phyloP scores from a whole-genome alignment of 37 sponge, comb jelly and placozoan genomes.

The Chondrosia reniformis region DNA sequence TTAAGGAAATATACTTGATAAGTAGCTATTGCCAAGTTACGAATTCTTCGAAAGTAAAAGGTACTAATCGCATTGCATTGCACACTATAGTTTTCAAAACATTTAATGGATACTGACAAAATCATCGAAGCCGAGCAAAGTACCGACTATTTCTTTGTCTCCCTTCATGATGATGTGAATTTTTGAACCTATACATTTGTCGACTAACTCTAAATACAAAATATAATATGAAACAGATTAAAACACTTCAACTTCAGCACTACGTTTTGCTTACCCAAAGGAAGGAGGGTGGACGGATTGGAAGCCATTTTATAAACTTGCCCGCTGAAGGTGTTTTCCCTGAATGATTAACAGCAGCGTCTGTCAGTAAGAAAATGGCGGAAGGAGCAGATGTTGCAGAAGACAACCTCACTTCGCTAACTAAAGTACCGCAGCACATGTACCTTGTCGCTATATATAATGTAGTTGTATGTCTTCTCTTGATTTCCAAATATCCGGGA shows the following conservation, averaged over 20 bases:
- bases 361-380: neutral
- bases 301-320: too few relatives aligned
- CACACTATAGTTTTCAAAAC: too few relatives aligned
- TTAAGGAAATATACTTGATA: too few relatives aligned
- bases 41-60: too few relatives aligned
- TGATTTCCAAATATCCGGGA: too few relatives aligned
- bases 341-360: neutral
- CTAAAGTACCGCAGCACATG: neutral
- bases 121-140: constrained; percentile 97
- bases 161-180: constrained; percentile 97
- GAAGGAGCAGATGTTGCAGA: neutral
- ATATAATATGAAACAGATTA: neutral
- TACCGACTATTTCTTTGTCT: constrained; percentile 95
- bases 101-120: constrained; percentile 95
- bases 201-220: constrained; percentile 81
- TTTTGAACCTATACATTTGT: constrained; percentile 96
- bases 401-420: too few relatives aligned
- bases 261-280: constrained; percentile 34
- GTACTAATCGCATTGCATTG: constrained; percentile 37
- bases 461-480: too few relatives aligned
- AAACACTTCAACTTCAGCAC: neutral
- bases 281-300: constrained; percentile 53
- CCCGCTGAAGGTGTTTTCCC: too few relatives aligned
- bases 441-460: too few relatives aligned
- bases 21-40: too few relatives aligned